A percentile compares a stretch with the other conserved stretches of the same genome.
These are phyloP conservation scores for Bos indicus DNA, from an alignment of 2,113 vertebrate genomes.

Conservation along the genomic window DNA sequence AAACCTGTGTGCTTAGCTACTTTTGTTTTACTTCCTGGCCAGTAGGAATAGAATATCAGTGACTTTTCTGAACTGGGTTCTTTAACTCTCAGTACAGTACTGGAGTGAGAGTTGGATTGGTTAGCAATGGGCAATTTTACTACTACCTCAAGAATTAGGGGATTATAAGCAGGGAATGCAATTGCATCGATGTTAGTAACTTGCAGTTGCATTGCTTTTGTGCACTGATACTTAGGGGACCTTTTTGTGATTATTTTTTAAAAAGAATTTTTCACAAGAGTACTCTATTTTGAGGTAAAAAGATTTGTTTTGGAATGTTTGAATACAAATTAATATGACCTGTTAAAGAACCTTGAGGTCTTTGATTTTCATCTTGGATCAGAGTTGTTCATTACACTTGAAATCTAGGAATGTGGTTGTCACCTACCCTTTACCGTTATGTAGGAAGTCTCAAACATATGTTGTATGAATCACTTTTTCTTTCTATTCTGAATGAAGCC, in stretches of 20 bases:
- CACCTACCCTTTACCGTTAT: not conserved
- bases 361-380: constrained; percentile 9
- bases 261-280: not conserved
- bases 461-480: not conserved
- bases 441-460: not conserved
- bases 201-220: not conserved
- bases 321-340: not conserved
- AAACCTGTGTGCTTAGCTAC: not conserved
- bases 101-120: not conserved
- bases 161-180: not conserved
- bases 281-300: constrained; percentile 21
- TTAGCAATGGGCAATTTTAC: not conserved
- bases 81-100: not conserved
- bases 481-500: not conserved
- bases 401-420: not conserved
- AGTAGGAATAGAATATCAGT: not conserved
- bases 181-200: not conserved
- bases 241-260: not conserved
- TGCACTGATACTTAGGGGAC: not conserved
- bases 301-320: constrained; percentile 7
- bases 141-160: not conserved
- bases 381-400: not conserved
- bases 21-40: not conserved
- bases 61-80: not conserved
- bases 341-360: not conserved